phyloP scores from a whole-genome alignment of 2,113 vertebrate genomes.

The Entelurus aequoreus region DNA sequence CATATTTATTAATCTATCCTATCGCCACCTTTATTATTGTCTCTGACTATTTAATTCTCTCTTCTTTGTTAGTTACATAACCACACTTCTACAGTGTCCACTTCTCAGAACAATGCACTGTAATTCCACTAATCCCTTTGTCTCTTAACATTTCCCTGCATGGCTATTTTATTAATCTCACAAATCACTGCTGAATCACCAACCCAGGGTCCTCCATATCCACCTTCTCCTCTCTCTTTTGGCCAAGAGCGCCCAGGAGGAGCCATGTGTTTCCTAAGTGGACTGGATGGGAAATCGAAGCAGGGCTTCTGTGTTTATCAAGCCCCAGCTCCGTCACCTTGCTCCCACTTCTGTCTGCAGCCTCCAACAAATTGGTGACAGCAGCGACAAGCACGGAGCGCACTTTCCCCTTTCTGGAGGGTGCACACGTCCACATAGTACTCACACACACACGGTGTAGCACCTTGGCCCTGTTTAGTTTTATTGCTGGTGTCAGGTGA shows the following conservation, averaged over 20 bases:
- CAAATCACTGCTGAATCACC: slow-evolving; percentile 34
- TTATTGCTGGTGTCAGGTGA: slow-evolving; percentile 71
- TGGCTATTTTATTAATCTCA: slow-evolving; percentile 30
- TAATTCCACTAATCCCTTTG: slow-evolving; percentile 7
- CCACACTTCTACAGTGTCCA: slow-evolving; percentile 14
- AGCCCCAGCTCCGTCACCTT: slow-evolving; percentile 76
- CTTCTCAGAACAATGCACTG: slow-evolving; percentile 14
- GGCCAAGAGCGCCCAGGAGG: slow-evolving; percentile 61
- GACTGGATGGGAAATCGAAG: slow-evolving; percentile 73
- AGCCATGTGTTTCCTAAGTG: slow-evolving; percentile 78
- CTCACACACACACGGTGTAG: slow-evolving; percentile 30
- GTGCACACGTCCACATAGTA: slow-evolving; percentile 14
- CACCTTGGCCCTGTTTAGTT: slow-evolving; percentile 66
- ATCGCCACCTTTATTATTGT: not conserved
- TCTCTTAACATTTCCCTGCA: slow-evolving; percentile 18
- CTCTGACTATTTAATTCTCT: not conserved
- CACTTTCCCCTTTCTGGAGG: slow-evolving; percentile 42
- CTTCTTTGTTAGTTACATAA: slow-evolving; percentile 20
- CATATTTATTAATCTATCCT: too few species aligned
- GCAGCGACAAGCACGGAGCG: slow-evolving; percentile 59
- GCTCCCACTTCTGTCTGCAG: slow-evolving; percentile 67
- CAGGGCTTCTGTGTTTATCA: slow-evolving; percentile 80
- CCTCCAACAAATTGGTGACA: slow-evolving; percentile 68
- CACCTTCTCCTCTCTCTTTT: slow-evolving; percentile 10
- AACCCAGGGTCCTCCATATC: not conserved